Conservation (phyloP, 2,797 vertebrate genomes). For the Salarias fasciatus region DNA sequence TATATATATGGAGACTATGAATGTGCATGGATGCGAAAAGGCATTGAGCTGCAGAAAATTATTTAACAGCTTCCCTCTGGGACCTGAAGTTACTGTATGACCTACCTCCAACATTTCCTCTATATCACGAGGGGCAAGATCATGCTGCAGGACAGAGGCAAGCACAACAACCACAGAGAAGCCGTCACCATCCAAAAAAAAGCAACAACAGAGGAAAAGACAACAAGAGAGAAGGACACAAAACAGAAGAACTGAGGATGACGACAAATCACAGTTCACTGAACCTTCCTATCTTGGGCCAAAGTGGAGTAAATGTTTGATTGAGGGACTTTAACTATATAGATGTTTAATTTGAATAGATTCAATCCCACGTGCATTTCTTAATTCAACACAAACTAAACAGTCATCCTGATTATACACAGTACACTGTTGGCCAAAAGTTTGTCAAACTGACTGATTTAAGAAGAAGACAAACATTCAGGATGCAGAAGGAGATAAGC, state of each 20-base stretch:
- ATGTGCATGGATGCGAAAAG: slow-evolving; percentile 45
- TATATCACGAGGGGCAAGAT: slow-evolving; percentile 81
- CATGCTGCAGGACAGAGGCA: slow-evolving; percentile 77
- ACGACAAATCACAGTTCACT: slow-evolving; percentile 16
- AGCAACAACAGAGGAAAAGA: slow-evolving; percentile 52
- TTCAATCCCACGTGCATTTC: neutral
- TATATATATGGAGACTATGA: slow-evolving; percentile 58
- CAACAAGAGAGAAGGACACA: slow-evolving; percentile 45
- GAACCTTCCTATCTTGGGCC: slow-evolving; percentile 6
- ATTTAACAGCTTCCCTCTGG: slow-evolving; percentile 57
- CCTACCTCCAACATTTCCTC: slow-evolving; percentile 86
- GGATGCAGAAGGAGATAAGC: slow-evolving; percentile 39
- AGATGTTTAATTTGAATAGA: too few relatives aligned
- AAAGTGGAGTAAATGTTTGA: neutral
- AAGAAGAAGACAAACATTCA: slow-evolving; percentile 36
- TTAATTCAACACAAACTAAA: slow-evolving; percentile 4
- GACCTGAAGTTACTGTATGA: slow-evolving; percentile 54
- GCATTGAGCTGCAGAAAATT: slow-evolving; percentile 51
- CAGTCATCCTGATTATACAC: neutral
- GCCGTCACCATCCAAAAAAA: slow-evolving; percentile 61
- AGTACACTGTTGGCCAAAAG: neutral
- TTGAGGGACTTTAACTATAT: too few relatives aligned
- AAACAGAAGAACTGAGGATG: slow-evolving; percentile 33
- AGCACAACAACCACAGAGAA: slow-evolving; percentile 75
- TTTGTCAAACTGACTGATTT: slow-evolving; percentile 14